Base-by-base conservation (phyloP, 2,797 vertebrate species). In the Remorina albescens region DNA sequence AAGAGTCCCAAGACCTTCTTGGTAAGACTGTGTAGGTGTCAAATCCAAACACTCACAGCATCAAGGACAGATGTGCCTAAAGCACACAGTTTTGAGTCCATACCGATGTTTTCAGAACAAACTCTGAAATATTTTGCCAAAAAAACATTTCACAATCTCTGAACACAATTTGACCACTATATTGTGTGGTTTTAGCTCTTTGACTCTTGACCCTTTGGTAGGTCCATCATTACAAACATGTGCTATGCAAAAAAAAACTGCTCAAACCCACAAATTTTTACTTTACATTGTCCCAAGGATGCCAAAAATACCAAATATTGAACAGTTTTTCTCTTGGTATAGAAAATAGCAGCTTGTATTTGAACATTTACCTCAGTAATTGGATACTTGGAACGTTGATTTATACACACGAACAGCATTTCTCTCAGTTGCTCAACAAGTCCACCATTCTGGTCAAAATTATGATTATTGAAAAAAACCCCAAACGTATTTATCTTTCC, bases 21-120 rank as follows among this genome's bases (percentile, higher is more conserved):
- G 15, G 34, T 32, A 51, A 28, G 41, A 60, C 50, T 81, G 84
- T 83, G 87, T 85, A 82, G 84, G 87, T 84, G 86, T 85, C 63
- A 53, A 53, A 80, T 74, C 60, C 61, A 68, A 67, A 74, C 61
- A 53, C 30, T 41, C 25, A 63, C 65, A 65, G 42, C 60, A 73
- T 78, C 67, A 54, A 60, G 67, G 64, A 83, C 84, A 84, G 75
- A 81, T 86, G 75, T 70, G 62, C 54, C 55, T 13, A 12, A 69
- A 78, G 83, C 18, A 65, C 37, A 49, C 46, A 37, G 21, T 60
- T 81, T 41, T 55, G 26, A 67, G 15, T 32, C 5, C 16, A 70
- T 49, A 36, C 51, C 26, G 7, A 19, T 54, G 41, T 28, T 69
- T 59, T 63, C 25, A n/a, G 26, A 47, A 57, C 51, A 23, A 42